Evolutionary conservation across 37 sponge, comb jelly and placozoan species (phyloP).

Genomic region (Corticium candelabrum): DNA sequence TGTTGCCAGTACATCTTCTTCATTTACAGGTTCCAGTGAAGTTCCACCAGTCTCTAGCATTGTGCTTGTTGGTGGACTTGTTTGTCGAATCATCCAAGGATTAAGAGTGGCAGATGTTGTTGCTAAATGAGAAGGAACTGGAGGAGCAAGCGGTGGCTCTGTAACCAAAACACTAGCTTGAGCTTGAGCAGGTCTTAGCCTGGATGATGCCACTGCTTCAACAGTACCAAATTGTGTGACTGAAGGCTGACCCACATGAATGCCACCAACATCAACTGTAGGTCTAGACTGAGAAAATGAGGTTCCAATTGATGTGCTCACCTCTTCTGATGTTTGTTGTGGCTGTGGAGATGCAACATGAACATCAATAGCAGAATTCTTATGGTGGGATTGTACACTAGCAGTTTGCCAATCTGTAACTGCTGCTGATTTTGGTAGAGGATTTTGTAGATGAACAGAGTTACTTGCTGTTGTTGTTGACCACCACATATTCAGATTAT

Average conservation of each 20-base stretch:
- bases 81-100: neutral
- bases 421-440: too few species aligned
- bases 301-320: neutral
- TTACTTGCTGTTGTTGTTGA: too few species aligned
- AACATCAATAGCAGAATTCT: neutral
- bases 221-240: neutral
- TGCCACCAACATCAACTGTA: too few species aligned
- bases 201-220: neutral
- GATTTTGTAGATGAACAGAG: too few species aligned
- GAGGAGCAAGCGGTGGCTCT: neutral
- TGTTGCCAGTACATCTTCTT: neutral
- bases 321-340: neutral
- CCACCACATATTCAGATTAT: neutral
- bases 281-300: neutral
- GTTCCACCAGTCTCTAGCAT: neutral
- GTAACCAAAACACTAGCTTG: neutral
- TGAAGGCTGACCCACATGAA: neutral
- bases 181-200: neutral
- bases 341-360: neutral
- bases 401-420: neutral
- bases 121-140: neutral
- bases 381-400: neutral
- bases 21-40: neutral
- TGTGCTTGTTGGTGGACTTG: neutral
- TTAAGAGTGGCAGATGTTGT: neutral